Evolutionary conservation across 2,888 invertebrate genomes (phyloP).

Genomic region (Cecidostiba fungosa): DNA sequence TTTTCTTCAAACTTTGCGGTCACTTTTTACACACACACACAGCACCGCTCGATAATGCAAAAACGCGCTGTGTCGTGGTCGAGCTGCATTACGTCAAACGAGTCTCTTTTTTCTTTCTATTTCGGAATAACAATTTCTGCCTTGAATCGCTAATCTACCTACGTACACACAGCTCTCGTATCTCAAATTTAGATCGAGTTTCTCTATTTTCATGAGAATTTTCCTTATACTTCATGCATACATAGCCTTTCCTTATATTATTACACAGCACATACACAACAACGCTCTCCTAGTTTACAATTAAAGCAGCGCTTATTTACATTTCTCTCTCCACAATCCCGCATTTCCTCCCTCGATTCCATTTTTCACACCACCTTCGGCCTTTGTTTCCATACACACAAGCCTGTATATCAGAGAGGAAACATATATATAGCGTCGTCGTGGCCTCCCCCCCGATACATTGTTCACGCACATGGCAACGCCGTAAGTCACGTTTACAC

Average conservation of each 20-base stretch:
- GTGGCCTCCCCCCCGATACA: conserved; percentile 11
- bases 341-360: conserved; percentile 13
- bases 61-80: neutral
- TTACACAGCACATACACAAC: neutral
- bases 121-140: neutral
- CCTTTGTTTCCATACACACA: neutral
- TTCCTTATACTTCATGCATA: neutral
- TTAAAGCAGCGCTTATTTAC: neutral
- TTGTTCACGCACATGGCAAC: conserved; percentile 35
- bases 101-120: neutral
- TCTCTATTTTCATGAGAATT: neutral
- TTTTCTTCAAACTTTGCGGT: neutral
- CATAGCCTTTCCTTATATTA: neutral
- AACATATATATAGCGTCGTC: neutral
- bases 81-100: neutral
- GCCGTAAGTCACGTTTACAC: conserved; percentile 19
- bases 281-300: neutral
- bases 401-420: neutral
- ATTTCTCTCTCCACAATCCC: neutral
- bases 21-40: neutral
- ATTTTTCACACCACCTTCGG: neutral
- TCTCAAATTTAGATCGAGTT: no score
- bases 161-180: neutral
- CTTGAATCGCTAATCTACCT: neutral
- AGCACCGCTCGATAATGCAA: neutral